phyloP scores from a whole-genome alignment of 2,888 invertebrate genomes.

The Drosophila fulvimacula region DNA sequence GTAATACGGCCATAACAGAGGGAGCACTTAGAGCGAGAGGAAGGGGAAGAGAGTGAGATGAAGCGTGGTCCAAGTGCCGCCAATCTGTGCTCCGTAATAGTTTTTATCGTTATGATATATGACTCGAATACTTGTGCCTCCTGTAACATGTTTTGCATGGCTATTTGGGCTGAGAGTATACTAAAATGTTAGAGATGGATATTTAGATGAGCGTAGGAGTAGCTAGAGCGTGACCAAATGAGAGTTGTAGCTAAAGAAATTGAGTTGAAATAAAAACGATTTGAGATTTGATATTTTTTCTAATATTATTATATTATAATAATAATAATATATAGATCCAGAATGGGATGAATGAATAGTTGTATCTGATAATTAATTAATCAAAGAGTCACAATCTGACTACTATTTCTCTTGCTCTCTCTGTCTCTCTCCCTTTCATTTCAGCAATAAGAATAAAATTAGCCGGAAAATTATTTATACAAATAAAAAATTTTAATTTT shows the following conservation, averaged over 20 bases:
- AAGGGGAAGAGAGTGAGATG: neutral
- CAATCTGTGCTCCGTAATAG: constrained; percentile 47
- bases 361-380: too few species aligned
- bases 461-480: too few species aligned
- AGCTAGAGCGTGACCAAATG: neutral
- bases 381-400: too few species aligned
- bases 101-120: constrained; percentile 42
- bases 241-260: neutral
- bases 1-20: constrained; percentile 22
- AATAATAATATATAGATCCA: too few species aligned
- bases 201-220: neutral
- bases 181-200: neutral
- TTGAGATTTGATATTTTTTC: too few species aligned
- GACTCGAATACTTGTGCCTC: neutral
- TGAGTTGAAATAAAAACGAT: neutral
- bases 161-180: neutral
- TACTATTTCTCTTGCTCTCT: too few species aligned
- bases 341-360: too few species aligned
- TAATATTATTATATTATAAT: neutral
- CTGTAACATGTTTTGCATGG: neutral
- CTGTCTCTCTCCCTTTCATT: too few species aligned
- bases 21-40: neutral
- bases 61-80: constrained; percentile 14
- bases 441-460: too few species aligned
- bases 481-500: too few species aligned